Percentiles rank a stretch among this genome's conserved stretches.
These are phyloP conservation scores for Loxodonta africana DNA, from an alignment of 2,113 vertebrate species.

Conservation along the genomic window DNA sequence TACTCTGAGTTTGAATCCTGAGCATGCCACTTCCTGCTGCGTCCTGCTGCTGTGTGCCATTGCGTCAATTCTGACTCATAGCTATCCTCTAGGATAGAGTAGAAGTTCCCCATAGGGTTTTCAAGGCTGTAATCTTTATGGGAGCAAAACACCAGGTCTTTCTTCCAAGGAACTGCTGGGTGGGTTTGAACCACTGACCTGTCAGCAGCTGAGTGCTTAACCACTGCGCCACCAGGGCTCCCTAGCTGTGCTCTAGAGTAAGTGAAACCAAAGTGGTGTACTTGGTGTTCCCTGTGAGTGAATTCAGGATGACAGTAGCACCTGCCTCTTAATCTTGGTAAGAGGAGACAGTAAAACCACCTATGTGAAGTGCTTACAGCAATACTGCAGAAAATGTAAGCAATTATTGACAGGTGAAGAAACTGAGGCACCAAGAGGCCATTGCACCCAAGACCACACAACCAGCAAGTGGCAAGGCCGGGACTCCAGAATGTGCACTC, in stretches of 20 bases:
- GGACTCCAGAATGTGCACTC: rapidly evolving
- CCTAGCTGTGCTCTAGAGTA: background rate
- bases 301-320: too few species aligned
- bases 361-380: rapidly evolving
- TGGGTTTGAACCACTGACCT: background rate
- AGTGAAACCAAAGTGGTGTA: background rate
- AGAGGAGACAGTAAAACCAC: background rate
- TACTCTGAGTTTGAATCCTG: background rate
- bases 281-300: background rate
- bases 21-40: background rate
- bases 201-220: background rate
- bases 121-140: background rate
- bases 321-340: background rate
- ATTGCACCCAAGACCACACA: background rate
- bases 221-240: background rate
- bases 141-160: too few species aligned
- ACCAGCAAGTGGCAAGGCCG: rapidly evolving
- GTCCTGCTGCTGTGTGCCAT: background rate
- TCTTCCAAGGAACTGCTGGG: background rate
- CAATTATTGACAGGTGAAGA: background rate
- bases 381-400: background rate
- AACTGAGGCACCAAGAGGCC: background rate
- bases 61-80: background rate
- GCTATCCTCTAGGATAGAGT: background rate
- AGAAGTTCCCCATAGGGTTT: background rate